Conservation (phyloP, 2,797 vertebrate genomes). For the Smutsia temminckii region DNA sequence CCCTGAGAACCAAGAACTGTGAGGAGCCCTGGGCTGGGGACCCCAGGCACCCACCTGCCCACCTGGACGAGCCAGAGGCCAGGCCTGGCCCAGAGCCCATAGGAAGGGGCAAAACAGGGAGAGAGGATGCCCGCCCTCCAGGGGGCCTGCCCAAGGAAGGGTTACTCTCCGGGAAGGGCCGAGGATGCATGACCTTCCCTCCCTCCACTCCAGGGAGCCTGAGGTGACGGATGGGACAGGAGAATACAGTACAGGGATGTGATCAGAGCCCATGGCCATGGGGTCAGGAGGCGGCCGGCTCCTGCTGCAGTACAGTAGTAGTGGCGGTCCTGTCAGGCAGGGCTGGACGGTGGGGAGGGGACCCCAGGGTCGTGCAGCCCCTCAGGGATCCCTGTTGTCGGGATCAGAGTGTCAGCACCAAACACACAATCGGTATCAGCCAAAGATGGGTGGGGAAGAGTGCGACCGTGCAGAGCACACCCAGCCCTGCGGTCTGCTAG, state of each 20-base stretch:
- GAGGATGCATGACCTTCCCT: not conserved
- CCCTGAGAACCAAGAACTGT: not conserved
- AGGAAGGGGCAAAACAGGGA: not conserved
- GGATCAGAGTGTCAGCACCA: constrained; percentile 73
- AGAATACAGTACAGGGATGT: not conserved
- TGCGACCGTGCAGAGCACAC: fast-evolving
- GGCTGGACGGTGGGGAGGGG: not conserved
- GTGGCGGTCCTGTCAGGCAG: not conserved
- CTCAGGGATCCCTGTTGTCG: not conserved
- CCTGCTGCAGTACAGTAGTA: not conserved
- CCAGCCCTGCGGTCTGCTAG: not conserved
- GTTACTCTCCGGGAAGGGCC: not conserved
- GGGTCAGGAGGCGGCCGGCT: not conserved
- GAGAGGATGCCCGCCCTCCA: fast-evolving
- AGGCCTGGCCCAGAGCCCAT: not conserved
- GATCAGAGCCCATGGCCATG: fast-evolving
- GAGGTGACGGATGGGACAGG: not conserved
- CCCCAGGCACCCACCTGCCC: too few species aligned
- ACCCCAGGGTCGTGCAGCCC: not conserved
- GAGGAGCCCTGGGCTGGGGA: not conserved
- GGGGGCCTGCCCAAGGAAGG: not conserved
- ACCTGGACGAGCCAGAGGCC: not conserved
- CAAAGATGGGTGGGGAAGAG: not conserved
- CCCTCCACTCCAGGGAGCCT: not conserved
- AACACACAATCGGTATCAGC: not conserved